phyloP scores from a whole-genome alignment of 2,888 invertebrate species.

The Tinea pellionella region DNA sequence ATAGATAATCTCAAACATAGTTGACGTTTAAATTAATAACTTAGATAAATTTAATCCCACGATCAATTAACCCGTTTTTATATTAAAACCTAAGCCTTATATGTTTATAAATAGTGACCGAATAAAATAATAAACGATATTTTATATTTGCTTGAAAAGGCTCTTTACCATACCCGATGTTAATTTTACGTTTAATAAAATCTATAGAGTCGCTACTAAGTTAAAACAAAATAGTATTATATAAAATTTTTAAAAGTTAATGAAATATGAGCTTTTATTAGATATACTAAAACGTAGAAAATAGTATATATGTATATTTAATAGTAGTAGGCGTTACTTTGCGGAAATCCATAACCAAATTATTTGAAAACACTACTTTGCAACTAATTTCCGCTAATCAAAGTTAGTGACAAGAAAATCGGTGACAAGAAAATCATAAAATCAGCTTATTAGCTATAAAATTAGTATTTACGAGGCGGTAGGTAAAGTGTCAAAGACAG shows the following conservation, averaged over 20 bases:
- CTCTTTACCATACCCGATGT: too few species aligned
- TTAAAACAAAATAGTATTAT: not conserved
- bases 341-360: too few species aligned
- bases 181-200: not conserved
- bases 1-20: not conserved
- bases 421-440: slow-evolving; percentile 6
- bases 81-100: not conserved
- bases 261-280: too few species aligned
- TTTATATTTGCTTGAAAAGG: too few species aligned
- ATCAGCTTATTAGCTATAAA: not conserved
- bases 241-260: too few species aligned
- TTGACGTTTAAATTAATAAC: not conserved
- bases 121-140: too few species aligned
- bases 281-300: too few species aligned
- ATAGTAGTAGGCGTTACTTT: too few species aligned
- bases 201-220: not conserved
- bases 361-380: too few species aligned
- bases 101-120: too few species aligned
- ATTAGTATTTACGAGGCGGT: not conserved
- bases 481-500: not conserved
- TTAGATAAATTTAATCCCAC: not conserved
- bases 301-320: too few species aligned
- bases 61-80: not conserved
- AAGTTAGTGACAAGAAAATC: not conserved
- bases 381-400: too few species aligned